Base-by-base conservation (phyloP, 2,113 vertebrate genomes). In the Heliornis fulica region DNA sequence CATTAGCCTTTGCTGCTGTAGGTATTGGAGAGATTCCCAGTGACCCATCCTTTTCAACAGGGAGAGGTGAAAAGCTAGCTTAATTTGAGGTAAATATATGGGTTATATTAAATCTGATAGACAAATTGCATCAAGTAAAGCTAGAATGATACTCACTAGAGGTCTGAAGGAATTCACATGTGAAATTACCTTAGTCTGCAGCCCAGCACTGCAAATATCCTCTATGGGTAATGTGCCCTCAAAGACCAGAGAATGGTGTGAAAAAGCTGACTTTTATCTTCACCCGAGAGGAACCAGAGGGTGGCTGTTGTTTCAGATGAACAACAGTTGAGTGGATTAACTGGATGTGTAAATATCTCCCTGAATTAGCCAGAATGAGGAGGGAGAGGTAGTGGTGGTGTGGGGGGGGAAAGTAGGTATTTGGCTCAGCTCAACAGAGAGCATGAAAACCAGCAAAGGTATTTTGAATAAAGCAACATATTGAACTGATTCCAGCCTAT, bases 51-150 rank as follows among this genome's bases (percentile, higher is more conserved):
- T 69, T 43, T 90, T 70, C 45, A 80, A 34, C 19, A 85, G 46
- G 18, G 5, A 7, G 19, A 79, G 14, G 32, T 88, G 76, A 65
- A 41, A 74, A 31, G 34, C 14, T 61, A 65, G 32, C n/a, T 94
- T 41, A 83, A 10, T 89, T 91, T 91, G 59, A 83, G 89, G 64
- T 25, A 95, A 83, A 90, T 94, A 34, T 57, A 60, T 80, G 45
- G 25, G 45, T 92, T 90, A 18, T 51, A 53, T 89, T 83, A 83
- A 40, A 53, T 83, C 40, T 83, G 80, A 87, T 45, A 57, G 83
- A 81, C 41, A 83, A 50, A 45, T 66, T 86, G 28, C 18, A 74
- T 51, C 45, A 23, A 25, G 31, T 80, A 72, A 53, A 7, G 31
- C 36, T 80, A 36, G 36, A 25, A 57, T 61, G 26, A 22, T 72